Evolutionary conservation across 35 echinoderm and acorn worm species (phyloP), one percentile per base, ranked within the genome.

Genomic region (Amphiura filiformis): DNA sequence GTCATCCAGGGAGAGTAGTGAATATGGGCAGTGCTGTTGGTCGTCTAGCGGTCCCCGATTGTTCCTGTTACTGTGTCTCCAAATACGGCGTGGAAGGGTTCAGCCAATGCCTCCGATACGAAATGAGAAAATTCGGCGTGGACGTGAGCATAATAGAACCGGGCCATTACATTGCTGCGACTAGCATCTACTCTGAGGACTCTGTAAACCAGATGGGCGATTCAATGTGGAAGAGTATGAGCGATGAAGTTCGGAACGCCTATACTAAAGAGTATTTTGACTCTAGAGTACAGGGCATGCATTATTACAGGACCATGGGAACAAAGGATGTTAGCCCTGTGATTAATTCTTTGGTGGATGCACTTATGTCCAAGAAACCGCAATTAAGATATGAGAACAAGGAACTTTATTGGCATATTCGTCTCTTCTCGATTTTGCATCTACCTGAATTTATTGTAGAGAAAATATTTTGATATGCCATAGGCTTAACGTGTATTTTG

Each of bases 61-160:
- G 89, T 32, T 84, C 95, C 18, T 87, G 80, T 37, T 97, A 97
- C 41, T 88, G 85, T 5, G 91, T 93, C 52, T 91, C 92, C 22
- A 99, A 99, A 39, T 78, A 94, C 56, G 96, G 93, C 22, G 44
- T 99, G 38, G 96, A 99, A 70, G 87, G 88, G 1, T 99, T 99
- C 65, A 90, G 89, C 1, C 93, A 95, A 35, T 91, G 90, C 39
- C 84, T 99, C 32, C 92, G 96, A 12, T 91, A 95, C 39, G 96
- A 99, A 65, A 84, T 99, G 35, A 52, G 47, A 38, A 79, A 90
- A 57, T 99, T 86, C 39, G 88, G 87, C 17, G 88, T 99, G 0
- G 86, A 86, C 12, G 90, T 92, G 5, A 87, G 83, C 80, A 90
- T 99, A 20, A 80, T 99, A 14, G 90, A 99, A 57, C 93, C 96